Conservation (phyloP, 1,140 invertebrate species). For the Tigriopus japonicus region DNA sequence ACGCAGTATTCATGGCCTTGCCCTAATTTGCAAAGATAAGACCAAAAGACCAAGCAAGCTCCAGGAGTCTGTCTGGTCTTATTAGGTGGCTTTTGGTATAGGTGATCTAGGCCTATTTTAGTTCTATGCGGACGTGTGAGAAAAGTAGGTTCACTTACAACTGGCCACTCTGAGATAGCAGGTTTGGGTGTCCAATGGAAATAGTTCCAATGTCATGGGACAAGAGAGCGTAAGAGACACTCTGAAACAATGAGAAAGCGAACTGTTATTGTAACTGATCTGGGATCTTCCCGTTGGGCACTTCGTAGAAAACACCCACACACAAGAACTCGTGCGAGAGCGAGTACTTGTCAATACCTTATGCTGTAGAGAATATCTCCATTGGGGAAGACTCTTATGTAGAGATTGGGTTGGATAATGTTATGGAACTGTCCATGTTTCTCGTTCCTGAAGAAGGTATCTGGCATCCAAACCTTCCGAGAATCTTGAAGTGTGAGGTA, state of each 20-base stretch:
- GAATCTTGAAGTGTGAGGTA: constrained; percentile 80
- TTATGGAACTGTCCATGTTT: constrained; percentile 93
- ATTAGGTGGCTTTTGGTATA: too few species aligned
- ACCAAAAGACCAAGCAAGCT: too few species aligned
- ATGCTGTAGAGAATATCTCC: constrained; percentile 90
- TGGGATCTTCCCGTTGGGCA: too few species aligned
- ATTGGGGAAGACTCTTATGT: constrained; percentile 85
- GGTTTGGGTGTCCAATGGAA: constrained; percentile 77
- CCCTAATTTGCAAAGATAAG: too few species aligned
- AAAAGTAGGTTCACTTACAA: constrained; percentile 46
- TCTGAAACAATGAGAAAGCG: constrained; percentile 22
- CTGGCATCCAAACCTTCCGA: constrained; percentile 86
- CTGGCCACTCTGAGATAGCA: constrained; percentile 84
- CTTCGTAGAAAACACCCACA: too few species aligned
- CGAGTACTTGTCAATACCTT: constrained; percentile 17
- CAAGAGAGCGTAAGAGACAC: constrained; percentile 82
- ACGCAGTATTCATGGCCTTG: too few species aligned
- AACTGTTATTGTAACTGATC: not conserved
- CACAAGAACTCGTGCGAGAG: too few species aligned
- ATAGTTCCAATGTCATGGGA: constrained; percentile 87
- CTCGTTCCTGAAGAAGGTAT: constrained; percentile 85
- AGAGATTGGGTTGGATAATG: constrained; percentile 92
- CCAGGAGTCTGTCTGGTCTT: too few species aligned
- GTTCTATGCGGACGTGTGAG: not conserved
- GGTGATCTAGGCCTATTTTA: too few species aligned